Evolutionary conservation across 2,113 vertebrate genomes (phyloP), one percentile per base, ranked within the genome.

Genomic region (Triplophysa tibetana): DNA sequence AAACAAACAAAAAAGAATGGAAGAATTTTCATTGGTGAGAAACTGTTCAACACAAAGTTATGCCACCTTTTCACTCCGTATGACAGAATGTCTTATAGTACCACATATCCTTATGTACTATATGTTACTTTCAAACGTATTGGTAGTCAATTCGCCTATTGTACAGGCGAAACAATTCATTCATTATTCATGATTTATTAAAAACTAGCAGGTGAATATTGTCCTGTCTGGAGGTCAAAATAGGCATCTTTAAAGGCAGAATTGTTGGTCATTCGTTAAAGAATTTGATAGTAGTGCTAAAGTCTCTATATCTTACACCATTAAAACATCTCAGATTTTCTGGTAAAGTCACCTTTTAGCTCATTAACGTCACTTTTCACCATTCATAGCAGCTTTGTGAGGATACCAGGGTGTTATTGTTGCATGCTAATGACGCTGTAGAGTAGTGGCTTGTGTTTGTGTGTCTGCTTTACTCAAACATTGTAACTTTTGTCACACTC

Each of bases 371-470:
- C 54, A 74, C 16, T 8, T 61, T 60, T 61, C 63, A 70, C 75
- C 12, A 29, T 33, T 78, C 77, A 83, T 65, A 68, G 21, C 58
- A 80, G 70, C 72, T 83, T 61, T 58, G 45, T 45, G 61, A 43
- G 66, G 61, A 33, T 45, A 64, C 38, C 64, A 48, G 72, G 61
- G 41, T 72, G 61, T 41, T 58, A 58, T 21, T 50, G 61, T 38
- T 81, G 82, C 78, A 81, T 81, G 74, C 63, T 43, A 52, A 60
- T 69, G 48, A 73, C 7, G 54, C 56, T 70, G 38, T 80, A 70
- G 82, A 65, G 4, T 83, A 79, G 65, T 19, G 33, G 67, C 77
- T 76, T 75, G 33, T 80, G 66, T 79, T 70, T 79, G 10, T 66
- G 73, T 80, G 66, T 80, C 52, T 65, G 77, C 52, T 63, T 29